Evolutionary conservation across 2,113 vertebrate genomes (phyloP).

Genomic region (Pelobates fuscus): DNA sequence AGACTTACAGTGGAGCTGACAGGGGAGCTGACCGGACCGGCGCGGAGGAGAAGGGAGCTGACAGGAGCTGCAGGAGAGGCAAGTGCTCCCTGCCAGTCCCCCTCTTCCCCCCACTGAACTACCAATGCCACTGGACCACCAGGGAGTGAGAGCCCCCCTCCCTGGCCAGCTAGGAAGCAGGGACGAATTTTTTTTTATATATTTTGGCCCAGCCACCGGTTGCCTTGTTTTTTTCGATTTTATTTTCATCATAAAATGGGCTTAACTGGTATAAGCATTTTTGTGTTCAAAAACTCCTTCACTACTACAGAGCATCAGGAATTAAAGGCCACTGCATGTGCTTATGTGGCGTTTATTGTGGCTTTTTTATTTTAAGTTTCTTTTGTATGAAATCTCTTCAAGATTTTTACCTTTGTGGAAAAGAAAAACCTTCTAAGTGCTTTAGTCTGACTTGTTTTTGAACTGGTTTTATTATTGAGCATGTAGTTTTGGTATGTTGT

Average conservation of each 20-base stretch:
- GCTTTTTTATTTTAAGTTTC: background rate
- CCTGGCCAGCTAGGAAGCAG: no score
- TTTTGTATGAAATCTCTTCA: background rate
- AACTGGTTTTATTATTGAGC: constrained; percentile 21
- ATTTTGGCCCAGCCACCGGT: background rate
- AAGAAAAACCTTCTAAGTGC: background rate
- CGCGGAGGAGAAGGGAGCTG: no score
- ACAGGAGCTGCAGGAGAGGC: no score
- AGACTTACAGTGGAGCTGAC: no score
- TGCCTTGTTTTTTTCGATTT: background rate
- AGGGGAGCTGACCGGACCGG: no score
- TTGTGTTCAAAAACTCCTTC: constrained; percentile 30
- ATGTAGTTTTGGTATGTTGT: constrained; percentile 29
- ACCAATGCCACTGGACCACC: no score
- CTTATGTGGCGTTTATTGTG: constrained; percentile 25
- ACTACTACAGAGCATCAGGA: constrained; percentile 48
- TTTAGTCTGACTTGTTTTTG: background rate
- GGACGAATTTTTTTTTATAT: no score
- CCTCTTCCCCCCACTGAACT: no score
- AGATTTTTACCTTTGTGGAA: background rate
- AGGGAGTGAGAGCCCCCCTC: no score
- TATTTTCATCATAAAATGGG: background rate
- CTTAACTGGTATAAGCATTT: background rate
- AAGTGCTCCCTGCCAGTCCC: no score
- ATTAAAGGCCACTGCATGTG: constrained; percentile 29